Percentiles rank a stretch among this genome's conserved stretches.
phyloP scores from a whole-genome alignment of 2,888 invertebrate genomes.

The Parnassius glacialis region DNA sequence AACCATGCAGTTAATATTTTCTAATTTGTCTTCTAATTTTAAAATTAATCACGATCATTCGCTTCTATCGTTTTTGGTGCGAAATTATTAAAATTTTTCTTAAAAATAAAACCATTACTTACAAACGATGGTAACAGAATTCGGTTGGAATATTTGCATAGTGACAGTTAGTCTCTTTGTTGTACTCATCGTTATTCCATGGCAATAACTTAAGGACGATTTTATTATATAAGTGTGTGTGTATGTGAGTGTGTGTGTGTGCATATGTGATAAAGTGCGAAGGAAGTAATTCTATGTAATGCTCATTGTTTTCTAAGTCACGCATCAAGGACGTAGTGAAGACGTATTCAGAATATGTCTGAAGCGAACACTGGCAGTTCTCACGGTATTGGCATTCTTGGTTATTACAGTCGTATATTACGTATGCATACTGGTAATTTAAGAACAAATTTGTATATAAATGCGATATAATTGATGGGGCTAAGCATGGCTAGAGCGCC shows the following conservation, averaged over 20 bases:
- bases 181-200: slow-evolving; percentile 27
- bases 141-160: neutral
- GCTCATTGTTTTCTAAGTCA: slow-evolving; percentile 59
- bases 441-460: slow-evolving; percentile 24
- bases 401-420: slow-evolving; percentile 34
- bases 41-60: no score
- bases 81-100: no score
- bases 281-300: slow-evolving; percentile 56
- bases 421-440: slow-evolving; percentile 21
- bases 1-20: no score
- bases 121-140: no score
- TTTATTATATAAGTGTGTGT: slow-evolving; percentile 28
- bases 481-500: slow-evolving; percentile 8
- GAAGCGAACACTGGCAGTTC: slow-evolving; percentile 62
- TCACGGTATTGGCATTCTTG: slow-evolving; percentile 70
- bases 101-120: no score
- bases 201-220: slow-evolving; percentile 29
- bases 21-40: no score
- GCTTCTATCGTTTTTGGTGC: no score
- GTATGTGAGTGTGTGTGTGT: no score
- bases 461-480: slow-evolving; percentile 22
- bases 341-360: slow-evolving; percentile 74
- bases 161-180: slow-evolving; percentile 12
- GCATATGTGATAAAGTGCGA: slow-evolving; percentile 46
- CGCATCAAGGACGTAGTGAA: slow-evolving; percentile 74